Evolutionary conservation across 2,888 invertebrate genomes (phyloP), one percentile per base, ranked within the genome.

Genomic region (Phengaris alcon): DNA sequence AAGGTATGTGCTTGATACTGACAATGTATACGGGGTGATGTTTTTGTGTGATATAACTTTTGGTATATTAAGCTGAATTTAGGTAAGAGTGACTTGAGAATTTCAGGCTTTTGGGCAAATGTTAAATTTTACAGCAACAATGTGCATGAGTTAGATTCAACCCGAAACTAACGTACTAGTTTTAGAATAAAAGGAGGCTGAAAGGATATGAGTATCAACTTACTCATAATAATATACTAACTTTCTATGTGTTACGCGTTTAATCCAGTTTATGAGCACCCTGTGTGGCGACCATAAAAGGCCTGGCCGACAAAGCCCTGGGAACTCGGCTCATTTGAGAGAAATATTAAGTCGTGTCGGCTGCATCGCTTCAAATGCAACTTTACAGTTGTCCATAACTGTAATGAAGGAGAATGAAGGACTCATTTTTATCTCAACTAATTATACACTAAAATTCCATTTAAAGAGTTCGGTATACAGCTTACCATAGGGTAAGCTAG

Each of bases 251-350:
- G 78, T 78, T 76, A 78, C 77, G 75, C 78, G 77, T 80, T 74
- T 54, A 77, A 77, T 82, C 83, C 84, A 84, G 86, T 90, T 87
- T 88, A 83, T 83, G 86, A 90, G 85, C 91, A 84, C 87, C 89
- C 92, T 90, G 90, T 91, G 88, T 78, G 80, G 79, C 83, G 83
- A 83, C 93, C 91, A 84, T 92, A 91, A 87, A 93, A 88, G 93
- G 92, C 84, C 83, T 88, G 90, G 87, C 88, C 90, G 87, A 93
- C 93, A 93, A 93, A 93, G 86, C 88, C 88, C 85, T 93, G 93
- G 91, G 93, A 93, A 93, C 93, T 85, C 83, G 84, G 89, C 92
- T 93, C 93, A 93, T 93, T 93, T 93, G 90, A 90, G 84, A 87
- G 90, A 90, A 91, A 91, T 91, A 91, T 90, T 86, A 90, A 88